Conservation (phyloP, 2,113 vertebrate genomes). For the Nesogale talazaci region DNA sequence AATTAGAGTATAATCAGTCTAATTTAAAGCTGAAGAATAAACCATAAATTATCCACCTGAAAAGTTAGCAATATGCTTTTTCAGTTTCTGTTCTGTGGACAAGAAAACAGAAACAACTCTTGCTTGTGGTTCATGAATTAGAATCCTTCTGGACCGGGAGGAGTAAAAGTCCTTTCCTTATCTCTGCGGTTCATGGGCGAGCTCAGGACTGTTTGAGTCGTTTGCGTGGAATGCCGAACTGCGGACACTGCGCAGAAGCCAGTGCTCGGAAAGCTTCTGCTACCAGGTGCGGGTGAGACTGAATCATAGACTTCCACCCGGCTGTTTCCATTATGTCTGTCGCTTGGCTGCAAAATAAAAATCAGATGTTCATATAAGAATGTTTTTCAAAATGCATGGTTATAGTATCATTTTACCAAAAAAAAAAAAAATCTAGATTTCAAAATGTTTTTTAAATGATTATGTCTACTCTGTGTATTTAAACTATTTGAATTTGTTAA, state of each 20-base stretch:
- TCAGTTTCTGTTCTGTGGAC: constrained; percentile 87
- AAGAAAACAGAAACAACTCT: constrained; percentile 86
- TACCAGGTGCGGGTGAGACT: constrained; percentile 99
- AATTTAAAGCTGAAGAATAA: constrained; percentile 93
- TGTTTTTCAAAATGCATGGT: constrained; percentile 14
- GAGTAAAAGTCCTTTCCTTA: constrained; percentile 87
- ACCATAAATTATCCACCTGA: constrained; percentile 91
- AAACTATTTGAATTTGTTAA: background rate
- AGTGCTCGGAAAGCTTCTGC: constrained; percentile 98
- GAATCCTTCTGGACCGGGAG: constrained; percentile 90
- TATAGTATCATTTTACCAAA: background rate
- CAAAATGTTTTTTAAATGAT: background rate
- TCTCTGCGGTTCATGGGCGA: constrained; percentile 87
- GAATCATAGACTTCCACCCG: constrained; percentile 99
- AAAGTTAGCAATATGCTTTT: constrained; percentile 87
- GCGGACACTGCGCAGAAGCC: constrained; percentile 97
- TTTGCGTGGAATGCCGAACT: constrained; percentile 97
- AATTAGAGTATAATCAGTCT: constrained; percentile 91
- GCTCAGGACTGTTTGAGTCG: constrained; percentile 99
- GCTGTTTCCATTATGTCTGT: constrained; percentile 98
- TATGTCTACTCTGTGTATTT: background rate
- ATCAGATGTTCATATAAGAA: constrained; percentile 51
- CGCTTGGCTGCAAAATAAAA: constrained; percentile 93
- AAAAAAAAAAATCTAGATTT: background rate
- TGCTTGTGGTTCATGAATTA: constrained; percentile 85